phyloP scores from a whole-genome alignment of 2,888 invertebrate genomes.

The Horisme vitalbata region DNA sequence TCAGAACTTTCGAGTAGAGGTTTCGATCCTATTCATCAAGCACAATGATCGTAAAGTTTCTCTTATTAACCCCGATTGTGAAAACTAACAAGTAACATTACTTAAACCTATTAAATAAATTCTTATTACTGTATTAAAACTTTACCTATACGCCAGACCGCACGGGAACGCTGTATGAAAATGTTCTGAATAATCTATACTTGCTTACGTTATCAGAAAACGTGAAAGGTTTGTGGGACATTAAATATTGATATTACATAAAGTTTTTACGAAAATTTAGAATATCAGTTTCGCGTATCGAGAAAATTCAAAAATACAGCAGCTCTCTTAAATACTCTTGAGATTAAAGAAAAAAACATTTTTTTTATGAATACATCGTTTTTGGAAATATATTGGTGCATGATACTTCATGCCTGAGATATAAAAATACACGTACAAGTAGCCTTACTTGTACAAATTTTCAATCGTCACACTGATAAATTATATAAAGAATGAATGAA shows the following conservation, averaged over 20 bases:
- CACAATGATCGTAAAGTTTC: slow-evolving; percentile 12
- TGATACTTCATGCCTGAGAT: too few species aligned
- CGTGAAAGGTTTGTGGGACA: neutral
- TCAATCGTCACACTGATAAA: too few species aligned
- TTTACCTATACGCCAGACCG: slow-evolving; percentile 26
- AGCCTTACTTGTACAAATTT: too few species aligned
- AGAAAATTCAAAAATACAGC: too few species aligned
- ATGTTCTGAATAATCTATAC: slow-evolving; percentile 10
- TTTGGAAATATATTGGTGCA: too few species aligned
- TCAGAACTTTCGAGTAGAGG: too few species aligned
- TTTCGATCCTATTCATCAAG: slow-evolving; percentile 3
- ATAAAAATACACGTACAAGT: too few species aligned
- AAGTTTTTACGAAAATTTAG: neutral
- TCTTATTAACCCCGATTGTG: slow-evolving; percentile 10
- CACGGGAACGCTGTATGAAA: slow-evolving; percentile 13
- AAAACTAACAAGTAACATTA: slow-evolving; percentile 18
- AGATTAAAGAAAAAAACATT: too few species aligned
- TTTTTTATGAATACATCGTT: too few species aligned
- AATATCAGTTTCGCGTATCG: too few species aligned
- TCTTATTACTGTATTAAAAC: slow-evolving; percentile 32
- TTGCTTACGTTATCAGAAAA: slow-evolving; percentile 3
- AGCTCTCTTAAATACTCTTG: too few species aligned
- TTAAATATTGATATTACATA: neutral
- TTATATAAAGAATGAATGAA: too few species aligned
- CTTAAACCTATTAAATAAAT: slow-evolving; percentile 28